Evolutionary conservation across 2,888 invertebrate species (phyloP), one percentile per base, ranked within the genome.

Genomic region (Eupithecia abbreviata): DNA sequence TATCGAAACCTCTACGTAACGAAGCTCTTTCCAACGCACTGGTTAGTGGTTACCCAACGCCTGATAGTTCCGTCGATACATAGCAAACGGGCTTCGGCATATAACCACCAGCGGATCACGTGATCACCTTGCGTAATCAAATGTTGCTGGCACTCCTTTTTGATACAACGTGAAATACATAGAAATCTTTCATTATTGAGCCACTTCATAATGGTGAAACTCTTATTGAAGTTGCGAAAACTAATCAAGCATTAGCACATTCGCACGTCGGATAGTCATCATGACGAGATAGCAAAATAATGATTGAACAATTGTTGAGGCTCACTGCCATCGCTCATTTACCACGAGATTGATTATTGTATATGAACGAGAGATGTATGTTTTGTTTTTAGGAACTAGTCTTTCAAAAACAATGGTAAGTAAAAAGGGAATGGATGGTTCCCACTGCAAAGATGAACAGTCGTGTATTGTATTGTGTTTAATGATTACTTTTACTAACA

Each of bases 1-100:
- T 93, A 94, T 94, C 91, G 93, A 94, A 94, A 94, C 93, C 88
- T 92, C 91, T 92, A 93, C 93, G 93, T 93, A 94, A 94, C 92
- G 91, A 91, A 92, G 92, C 93, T 94, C 93, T 93, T 93, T 93
- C 93, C 91, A 93, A 87, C 88, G 83, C 75, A 71, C 75, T 85
- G 89, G 92, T 94, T 94, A 94, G 94, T 85, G 89, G 92, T 94
- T 94, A 94, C 94, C 90, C 93, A 94, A 94, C 90, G 90, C 89
- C 87, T 89, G 90, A 93, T 93, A 93, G 92, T 91, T 93, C 91
- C 88, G 90, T 90, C 92, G 90, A 93, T 94, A 93, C 90, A 91
- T 89, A 90, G 85, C 90, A 88, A 89, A 89, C 89, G 88, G 85
- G 88, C 88, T 84, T 87, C 85, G 86, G 90, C 85, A 82, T 85